A percentile compares a stretch with the other conserved stretches of the same genome.
Conservation (phyloP, 2,797 vertebrate species). For the Hoplostethus atlanticus region DNA sequence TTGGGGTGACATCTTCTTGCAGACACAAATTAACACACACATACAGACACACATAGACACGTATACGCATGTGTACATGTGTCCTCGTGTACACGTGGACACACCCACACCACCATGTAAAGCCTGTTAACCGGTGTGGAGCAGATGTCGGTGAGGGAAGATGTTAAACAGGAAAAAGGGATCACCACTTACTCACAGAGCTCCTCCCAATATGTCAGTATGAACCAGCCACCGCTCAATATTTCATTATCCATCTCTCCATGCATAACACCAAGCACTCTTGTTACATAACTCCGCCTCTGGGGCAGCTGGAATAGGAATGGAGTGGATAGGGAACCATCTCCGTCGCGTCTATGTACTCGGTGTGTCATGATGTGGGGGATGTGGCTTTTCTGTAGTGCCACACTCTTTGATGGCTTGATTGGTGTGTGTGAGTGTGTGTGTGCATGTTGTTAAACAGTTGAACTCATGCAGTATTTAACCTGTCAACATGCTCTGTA, state of each 20-base stretch:
- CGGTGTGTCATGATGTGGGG: constrained; percentile 49
- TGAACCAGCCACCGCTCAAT: constrained; percentile 52
- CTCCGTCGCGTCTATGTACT: constrained; percentile 43
- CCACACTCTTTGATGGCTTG: constrained; percentile 15
- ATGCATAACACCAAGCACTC: constrained; percentile 74
- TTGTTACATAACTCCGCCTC: constrained; percentile 74
- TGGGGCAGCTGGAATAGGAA: constrained; percentile 63
- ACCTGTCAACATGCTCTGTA: constrained; percentile 15
- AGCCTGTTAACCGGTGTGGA: constrained; percentile 6
- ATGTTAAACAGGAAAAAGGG: constrained; percentile 23
- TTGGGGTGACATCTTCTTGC: constrained; percentile 2
- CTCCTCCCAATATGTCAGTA: constrained; percentile 59
- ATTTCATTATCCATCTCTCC: constrained; percentile 76
- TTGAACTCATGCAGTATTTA: constrained; percentile 45
- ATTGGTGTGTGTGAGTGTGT: neutral
- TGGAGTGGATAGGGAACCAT: constrained; percentile 64
- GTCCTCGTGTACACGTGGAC: neutral
- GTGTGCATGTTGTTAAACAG: constrained; percentile 12
- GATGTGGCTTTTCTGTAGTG: constrained; percentile 12
- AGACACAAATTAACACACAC: constrained; percentile 2
- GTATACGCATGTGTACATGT: constrained; percentile 16
- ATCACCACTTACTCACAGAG: constrained; percentile 18
- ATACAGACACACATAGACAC: neutral
- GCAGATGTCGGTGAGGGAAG: constrained; percentile 2
- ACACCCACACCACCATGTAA: constrained; percentile 5